Percentiles rank a stretch among this genome's conserved stretches.
Evolutionary conservation across 1,140 invertebrate species (phyloP).

Genomic region (Zaprionus ghesquierei): DNA sequence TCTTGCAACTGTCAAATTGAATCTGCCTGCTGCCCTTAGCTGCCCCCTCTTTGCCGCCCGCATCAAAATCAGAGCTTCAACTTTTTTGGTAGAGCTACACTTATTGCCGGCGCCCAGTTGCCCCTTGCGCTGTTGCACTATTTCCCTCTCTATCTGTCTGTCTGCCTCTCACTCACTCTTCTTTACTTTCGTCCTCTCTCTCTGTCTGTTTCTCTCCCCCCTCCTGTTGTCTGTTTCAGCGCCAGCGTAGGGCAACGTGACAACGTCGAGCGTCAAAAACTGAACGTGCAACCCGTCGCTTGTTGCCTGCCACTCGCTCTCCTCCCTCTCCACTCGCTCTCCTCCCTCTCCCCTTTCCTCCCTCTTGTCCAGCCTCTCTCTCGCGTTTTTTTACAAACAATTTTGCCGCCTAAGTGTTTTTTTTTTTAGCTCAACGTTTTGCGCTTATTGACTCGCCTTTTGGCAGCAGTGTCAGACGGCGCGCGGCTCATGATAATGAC

Average conservation of each 20-base stretch:
- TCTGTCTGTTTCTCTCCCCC: too few relatives aligned
- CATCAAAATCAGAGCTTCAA: conserved; percentile 53
- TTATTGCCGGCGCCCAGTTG: conserved; percentile 2
- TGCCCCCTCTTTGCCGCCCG: background rate
- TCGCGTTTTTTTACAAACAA: conserved; percentile 22
- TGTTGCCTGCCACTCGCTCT: background rate
- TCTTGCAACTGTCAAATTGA: conserved; percentile 80
- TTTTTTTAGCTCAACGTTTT: conserved; percentile 44
- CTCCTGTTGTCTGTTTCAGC: conserved; percentile 23
- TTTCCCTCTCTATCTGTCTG: background rate
- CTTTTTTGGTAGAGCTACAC: conserved; percentile 35
- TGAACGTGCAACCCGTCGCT: conserved; percentile 29
- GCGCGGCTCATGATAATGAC: conserved; percentile 68
- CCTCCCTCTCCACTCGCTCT: background rate
- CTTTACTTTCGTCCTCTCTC: background rate
- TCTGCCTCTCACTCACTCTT: background rate
- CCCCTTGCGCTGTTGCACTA: background rate
- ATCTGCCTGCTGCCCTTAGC: conserved; percentile 43
- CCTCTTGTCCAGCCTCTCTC: background rate
- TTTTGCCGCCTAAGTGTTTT: conserved; percentile 44
- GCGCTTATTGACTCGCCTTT: conserved; percentile 64
- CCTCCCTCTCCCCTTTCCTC: background rate
- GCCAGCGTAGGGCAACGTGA: conserved; percentile 28
- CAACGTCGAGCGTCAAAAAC: conserved; percentile 37
- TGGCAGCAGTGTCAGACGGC: background rate